Evolutionary conservation across 2,797 vertebrate genomes (phyloP).

Genomic region (Falco naumanni): DNA sequence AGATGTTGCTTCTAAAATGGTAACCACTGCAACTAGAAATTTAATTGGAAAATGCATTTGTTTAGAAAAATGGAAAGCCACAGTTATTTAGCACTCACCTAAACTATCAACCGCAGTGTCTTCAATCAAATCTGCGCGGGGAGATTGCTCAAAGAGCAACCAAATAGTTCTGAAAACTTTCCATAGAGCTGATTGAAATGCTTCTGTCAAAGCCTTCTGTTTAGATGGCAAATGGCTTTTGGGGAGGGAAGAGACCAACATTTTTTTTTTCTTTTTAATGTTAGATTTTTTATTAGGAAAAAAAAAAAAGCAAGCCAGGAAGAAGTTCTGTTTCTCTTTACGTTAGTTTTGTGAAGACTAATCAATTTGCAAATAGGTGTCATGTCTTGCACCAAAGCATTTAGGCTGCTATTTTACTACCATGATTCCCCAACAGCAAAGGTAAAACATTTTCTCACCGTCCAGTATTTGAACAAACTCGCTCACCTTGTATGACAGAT

Average conservation of each 20-base stretch:
- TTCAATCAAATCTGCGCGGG: not conserved
- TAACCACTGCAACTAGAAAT: not conserved
- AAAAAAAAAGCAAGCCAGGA: not conserved
- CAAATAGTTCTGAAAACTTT: not conserved
- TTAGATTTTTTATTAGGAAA: not conserved
- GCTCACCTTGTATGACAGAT: not conserved
- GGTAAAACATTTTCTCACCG: not conserved
- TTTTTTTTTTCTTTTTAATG: no score
- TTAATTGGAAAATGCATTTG: not conserved
- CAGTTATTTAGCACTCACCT: not conserved
- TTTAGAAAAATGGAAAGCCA: not conserved
- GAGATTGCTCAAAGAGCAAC: not conserved
- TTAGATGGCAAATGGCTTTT: not conserved
- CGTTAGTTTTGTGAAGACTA: not conserved
- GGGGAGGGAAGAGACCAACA: not conserved
- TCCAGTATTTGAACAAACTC: not conserved
- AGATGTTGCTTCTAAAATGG: conserved; percentile 1
- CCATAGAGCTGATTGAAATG: not conserved
- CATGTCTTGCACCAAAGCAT: not conserved
- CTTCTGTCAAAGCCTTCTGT: not conserved
- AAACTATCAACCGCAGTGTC: not conserved
- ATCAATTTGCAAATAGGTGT: not conserved
- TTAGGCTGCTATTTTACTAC: not conserved
- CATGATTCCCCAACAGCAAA: not conserved
- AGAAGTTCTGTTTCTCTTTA: not conserved